A percentile compares a stretch with the other conserved stretches of the same genome.
phyloP scores from a whole-genome alignment of 2,113 vertebrate species.

The Paramormyrops kingsleyae region DNA sequence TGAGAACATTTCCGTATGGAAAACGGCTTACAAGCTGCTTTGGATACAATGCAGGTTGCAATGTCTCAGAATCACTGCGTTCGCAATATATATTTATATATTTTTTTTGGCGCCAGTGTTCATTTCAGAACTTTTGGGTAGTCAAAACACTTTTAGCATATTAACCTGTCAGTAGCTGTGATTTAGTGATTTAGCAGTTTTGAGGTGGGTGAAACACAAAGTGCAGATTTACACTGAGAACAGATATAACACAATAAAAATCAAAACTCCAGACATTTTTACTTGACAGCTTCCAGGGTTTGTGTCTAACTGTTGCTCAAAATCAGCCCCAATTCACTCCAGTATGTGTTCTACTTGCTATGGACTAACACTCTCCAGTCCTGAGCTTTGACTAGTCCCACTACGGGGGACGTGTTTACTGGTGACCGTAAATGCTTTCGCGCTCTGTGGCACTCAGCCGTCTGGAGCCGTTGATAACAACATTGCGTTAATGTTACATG shows the following conservation, averaged over 20 bases:
- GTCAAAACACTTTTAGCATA: neutral
- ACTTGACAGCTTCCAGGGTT: neutral
- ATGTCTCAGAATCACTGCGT: neutral
- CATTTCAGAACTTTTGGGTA: neutral
- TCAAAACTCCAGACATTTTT: neutral
- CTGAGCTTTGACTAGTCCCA: neutral
- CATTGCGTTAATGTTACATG: neutral
- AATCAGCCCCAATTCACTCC: neutral
- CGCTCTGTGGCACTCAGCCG: slow-evolving; percentile 9
- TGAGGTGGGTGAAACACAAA: neutral
- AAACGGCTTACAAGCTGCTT: neutral
- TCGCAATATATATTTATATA: neutral
- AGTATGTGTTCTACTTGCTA: neutral
- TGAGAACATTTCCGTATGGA: neutral
- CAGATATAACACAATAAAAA: neutral
- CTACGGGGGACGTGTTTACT: neutral
- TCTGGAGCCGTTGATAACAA: slow-evolving; percentile 10
- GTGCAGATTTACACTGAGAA: neutral
- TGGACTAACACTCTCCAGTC: neutral
- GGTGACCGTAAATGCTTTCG: slow-evolving; percentile 13
- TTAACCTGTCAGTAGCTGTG: neutral
- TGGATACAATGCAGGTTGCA: neutral
- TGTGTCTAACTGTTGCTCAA: neutral
- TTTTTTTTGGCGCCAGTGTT: neutral
- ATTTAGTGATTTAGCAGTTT: neutral